Percentiles rank a stretch among this genome's conserved stretches.
Conservation (phyloP, 2,113 vertebrate species). For the Proteles cristata region DNA sequence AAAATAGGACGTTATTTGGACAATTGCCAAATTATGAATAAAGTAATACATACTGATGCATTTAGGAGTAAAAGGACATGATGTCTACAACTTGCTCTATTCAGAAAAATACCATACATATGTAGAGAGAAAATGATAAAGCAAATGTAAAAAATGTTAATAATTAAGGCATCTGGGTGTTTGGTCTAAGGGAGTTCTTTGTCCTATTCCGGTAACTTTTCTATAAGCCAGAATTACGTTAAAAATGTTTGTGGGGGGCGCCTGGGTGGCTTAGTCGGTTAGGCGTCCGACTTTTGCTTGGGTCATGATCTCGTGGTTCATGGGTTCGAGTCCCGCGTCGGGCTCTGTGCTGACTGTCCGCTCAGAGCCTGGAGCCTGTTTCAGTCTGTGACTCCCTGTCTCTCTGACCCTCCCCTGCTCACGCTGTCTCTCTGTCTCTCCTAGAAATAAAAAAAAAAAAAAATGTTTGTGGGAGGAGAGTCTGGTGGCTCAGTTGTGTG, state of each 20-base stretch:
- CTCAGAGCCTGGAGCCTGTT: no score
- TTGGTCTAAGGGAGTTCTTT: background rate
- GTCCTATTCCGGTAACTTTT: background rate
- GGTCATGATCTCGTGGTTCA: no score
- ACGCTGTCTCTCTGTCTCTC: no score
- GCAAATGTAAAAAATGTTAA: background rate
- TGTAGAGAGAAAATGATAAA: background rate
- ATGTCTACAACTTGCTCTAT: background rate
- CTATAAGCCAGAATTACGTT: background rate
- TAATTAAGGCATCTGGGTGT: background rate
- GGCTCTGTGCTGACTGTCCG: no score
- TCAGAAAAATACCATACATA: background rate
- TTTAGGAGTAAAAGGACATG: background rate
- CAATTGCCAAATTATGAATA: background rate
- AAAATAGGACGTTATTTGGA: background rate
- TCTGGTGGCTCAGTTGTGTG: no score
- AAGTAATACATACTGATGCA: background rate
- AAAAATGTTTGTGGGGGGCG: background rate
- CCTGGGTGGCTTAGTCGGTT: no score
- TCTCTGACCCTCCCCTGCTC: no score
- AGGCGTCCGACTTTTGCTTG: no score
- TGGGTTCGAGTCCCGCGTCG: no score
- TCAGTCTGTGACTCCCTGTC: no score
- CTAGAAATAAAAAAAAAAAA: no score
- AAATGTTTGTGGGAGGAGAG: background rate